Evolutionary conservation across 2,888 invertebrate species (phyloP).

Genomic region (Silvanus unidentatus): DNA sequence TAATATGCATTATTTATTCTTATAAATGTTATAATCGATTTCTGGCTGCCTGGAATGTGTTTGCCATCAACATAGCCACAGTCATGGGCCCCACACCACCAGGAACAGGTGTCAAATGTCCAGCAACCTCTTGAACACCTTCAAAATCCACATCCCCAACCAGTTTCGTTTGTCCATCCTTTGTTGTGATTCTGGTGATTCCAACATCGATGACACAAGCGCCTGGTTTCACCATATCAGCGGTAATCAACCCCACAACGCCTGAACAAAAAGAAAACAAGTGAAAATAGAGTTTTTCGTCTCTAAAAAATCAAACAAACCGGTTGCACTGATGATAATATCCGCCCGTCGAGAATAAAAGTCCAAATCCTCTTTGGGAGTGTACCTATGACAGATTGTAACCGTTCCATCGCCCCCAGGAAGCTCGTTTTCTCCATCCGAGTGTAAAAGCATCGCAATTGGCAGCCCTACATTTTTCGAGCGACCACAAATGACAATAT

Average conservation of each 20-base stretch:
- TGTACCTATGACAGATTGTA: slow-evolving; percentile 83
- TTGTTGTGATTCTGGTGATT: slow-evolving; percentile 64
- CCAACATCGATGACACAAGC: slow-evolving; percentile 88
- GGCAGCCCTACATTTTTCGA: slow-evolving; percentile 92
- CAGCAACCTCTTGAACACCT: slow-evolving; percentile 76
- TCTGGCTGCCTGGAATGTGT: slow-evolving; percentile 71
- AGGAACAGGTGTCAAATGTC: slow-evolving; percentile 83
- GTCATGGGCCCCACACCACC: slow-evolving; percentile 94
- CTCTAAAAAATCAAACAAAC: slow-evolving; percentile 37
- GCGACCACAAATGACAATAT: slow-evolving; percentile 82
- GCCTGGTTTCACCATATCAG: slow-evolving; percentile 84
- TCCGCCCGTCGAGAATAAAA: slow-evolving; percentile 68
- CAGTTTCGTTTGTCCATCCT: slow-evolving; percentile 62
- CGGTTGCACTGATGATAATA: slow-evolving; percentile 71
- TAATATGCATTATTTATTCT: no score
- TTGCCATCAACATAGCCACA: slow-evolving; percentile 88
- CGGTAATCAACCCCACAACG: slow-evolving; percentile 66
- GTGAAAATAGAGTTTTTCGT: slow-evolving; percentile 27
- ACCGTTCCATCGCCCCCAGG: slow-evolving; percentile 81
- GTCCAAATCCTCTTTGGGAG: slow-evolving; percentile 70
- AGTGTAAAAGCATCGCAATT: slow-evolving; percentile 76
- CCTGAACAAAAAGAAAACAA: slow-evolving; percentile 48
- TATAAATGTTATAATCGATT: background rate
- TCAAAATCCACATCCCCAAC: slow-evolving; percentile 90
- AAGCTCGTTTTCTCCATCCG: slow-evolving; percentile 65